A percentile compares a stretch with the other conserved stretches of the same genome.
These are phyloP conservation scores for Tridacna crocea DNA, from an alignment of 2,888 invertebrate genomes.

Conservation along the genomic window DNA sequence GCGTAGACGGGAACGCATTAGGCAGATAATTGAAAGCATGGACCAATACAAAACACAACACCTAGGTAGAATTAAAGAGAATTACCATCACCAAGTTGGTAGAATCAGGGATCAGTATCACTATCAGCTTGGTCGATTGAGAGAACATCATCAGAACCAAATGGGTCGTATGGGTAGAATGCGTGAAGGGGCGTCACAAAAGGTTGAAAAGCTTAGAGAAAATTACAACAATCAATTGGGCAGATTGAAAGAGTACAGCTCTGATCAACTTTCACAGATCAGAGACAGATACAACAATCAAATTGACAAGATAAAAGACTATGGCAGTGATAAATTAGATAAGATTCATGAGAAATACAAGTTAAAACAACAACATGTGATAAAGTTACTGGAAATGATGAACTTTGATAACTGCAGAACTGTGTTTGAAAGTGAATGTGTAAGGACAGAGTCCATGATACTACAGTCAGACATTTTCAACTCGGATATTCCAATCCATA, in stretches of 20 bases:
- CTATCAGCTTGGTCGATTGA: slow-evolving; percentile 88
- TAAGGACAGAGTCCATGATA: slow-evolving; percentile 91
- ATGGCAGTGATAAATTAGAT: slow-evolving; percentile 95
- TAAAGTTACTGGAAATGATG: slow-evolving; percentile 96
- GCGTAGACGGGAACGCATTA: slow-evolving; percentile 83
- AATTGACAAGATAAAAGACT: slow-evolving; percentile 96
- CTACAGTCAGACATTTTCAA: slow-evolving; percentile 63
- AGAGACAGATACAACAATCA: slow-evolving; percentile 98
- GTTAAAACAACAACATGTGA: slow-evolving; percentile 96
- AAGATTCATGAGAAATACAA: slow-evolving; percentile 96
- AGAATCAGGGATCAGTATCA: slow-evolving; percentile 79
- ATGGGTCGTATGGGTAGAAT: slow-evolving; percentile 94
- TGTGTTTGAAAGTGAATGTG: slow-evolving; percentile 85
- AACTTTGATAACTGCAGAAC: slow-evolving; percentile 95
- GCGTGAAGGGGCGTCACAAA: slow-evolving; percentile 96
- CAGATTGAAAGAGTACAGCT: slow-evolving; percentile 96
- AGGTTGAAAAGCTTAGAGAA: slow-evolving; percentile 96
- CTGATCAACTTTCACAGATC: slow-evolving; percentile 95
- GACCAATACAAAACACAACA: slow-evolving; percentile 80
- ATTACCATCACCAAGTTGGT: slow-evolving; percentile 78
- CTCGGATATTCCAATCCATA: slow-evolving; percentile 60
- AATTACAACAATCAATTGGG: slow-evolving; percentile 95
- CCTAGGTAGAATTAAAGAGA: slow-evolving; percentile 78
- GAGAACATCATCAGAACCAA: slow-evolving; percentile 91
- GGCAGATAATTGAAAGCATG: slow-evolving; percentile 84